Conservation (phyloP, 2,888 invertebrate genomes). For the Andrena trimmerana region DNA sequence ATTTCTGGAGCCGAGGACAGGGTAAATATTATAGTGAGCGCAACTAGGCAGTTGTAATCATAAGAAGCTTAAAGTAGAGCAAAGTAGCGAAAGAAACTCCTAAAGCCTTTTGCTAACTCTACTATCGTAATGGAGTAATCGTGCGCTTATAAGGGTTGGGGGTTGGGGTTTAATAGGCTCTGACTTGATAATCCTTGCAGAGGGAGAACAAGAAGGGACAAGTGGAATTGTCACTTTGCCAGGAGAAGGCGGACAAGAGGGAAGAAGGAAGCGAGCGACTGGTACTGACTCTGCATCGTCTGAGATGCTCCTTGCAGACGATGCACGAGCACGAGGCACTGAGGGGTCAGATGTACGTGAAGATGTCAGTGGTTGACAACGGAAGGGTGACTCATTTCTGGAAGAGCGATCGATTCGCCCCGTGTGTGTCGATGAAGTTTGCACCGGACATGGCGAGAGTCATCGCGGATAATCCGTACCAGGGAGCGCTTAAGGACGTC, state of each 20-base stretch:
- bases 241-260: conserved; percentile 87
- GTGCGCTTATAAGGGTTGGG: too few relatives aligned
- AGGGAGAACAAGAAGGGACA: conserved; percentile 90
- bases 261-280: conserved; percentile 89
- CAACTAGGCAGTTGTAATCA: neutral
- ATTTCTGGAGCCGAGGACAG: conserved; percentile 86
- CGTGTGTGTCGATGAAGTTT: conserved; percentile 92
- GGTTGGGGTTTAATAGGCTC: neutral
- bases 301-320: conserved; percentile 89
- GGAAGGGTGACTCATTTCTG: conserved; percentile 87
- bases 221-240: conserved; percentile 88
- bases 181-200: conserved; percentile 83
- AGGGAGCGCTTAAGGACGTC: conserved; percentile 88
- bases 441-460: conserved; percentile 89
- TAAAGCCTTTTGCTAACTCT: neutral
- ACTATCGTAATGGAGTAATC: neutral
- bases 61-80: neutral
- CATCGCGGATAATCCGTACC: conserved; percentile 87
- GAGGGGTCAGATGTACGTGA: conserved; percentile 91
- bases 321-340: conserved; percentile 90
- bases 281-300: conserved; percentile 88
- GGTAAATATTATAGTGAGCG: conserved; percentile 82
- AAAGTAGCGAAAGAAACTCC: neutral
- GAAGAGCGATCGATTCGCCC: conserved; percentile 91
- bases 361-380: conserved; percentile 91